phyloP scores from a whole-genome alignment of 2,797 vertebrate genomes.

The Galaxias olidus region DNA sequence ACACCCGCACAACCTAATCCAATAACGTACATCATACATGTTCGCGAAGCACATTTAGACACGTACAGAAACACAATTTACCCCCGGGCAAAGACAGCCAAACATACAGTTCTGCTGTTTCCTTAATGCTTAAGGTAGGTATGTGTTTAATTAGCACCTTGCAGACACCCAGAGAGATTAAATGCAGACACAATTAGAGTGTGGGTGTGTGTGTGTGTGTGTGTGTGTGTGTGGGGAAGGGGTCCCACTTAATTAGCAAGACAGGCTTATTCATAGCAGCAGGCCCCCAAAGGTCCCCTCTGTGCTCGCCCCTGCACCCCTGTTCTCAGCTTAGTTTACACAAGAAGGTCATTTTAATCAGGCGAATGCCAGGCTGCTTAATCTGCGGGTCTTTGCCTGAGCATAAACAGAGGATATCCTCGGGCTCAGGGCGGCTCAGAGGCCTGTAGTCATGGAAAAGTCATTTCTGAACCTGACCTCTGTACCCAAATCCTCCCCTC shows the following conservation, averaged over 20 bases:
- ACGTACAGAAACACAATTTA: slow-evolving; percentile 7
- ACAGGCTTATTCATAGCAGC: slow-evolving; percentile 46
- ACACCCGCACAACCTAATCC: background rate
- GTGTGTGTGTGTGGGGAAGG: background rate
- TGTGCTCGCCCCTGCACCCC: slow-evolving; percentile 44
- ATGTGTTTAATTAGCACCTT: slow-evolving; percentile 45
- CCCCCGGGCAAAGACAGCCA: slow-evolving; percentile 18
- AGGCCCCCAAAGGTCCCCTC: slow-evolving; percentile 52
- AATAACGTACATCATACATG: background rate
- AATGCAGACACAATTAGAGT: background rate
- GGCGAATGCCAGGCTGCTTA: slow-evolving; percentile 71
- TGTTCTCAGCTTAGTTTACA: slow-evolving; percentile 68
- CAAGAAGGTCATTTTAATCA: slow-evolving; percentile 77
- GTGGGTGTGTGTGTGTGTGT: background rate
- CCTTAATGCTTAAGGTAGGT: slow-evolving; percentile 27
- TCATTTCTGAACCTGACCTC: slow-evolving; percentile 60
- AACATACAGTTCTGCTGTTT: slow-evolving; percentile 6
- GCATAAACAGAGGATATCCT: slow-evolving; percentile 76
- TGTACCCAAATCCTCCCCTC: background rate
- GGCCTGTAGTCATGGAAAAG: slow-evolving; percentile 70
- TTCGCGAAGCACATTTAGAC: background rate
- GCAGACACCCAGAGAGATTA: slow-evolving; percentile 30
- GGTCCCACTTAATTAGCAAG: slow-evolving; percentile 48
- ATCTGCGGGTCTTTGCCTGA: slow-evolving; percentile 67
- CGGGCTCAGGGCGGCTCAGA: slow-evolving; percentile 67